A percentile compares a stretch with the other conserved stretches of the same genome.
These are phyloP conservation scores for Rotaria magnacalcarata DNA, from an alignment of 2,888 invertebrate species.

Conservation along the genomic window DNA sequence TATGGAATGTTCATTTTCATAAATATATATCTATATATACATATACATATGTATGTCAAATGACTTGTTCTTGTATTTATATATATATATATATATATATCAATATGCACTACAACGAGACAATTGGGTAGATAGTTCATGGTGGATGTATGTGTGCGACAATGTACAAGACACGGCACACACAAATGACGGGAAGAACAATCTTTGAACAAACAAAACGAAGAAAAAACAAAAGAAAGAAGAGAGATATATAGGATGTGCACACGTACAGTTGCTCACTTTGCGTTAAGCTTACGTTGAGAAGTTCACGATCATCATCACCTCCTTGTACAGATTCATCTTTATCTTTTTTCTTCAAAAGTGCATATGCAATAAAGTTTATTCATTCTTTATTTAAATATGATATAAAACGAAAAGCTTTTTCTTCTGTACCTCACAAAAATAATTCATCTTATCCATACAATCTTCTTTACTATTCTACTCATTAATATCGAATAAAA, in stretches of 20 bases:
- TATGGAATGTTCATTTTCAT: not conserved
- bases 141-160: not conserved
- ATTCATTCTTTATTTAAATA: conserved; percentile 19
- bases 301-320: conserved; percentile 21
- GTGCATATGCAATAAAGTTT: not conserved
- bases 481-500: not conserved
- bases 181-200: conserved; percentile 7
- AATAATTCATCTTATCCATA: not conserved
- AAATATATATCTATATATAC: not conserved
- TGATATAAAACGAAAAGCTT: not conserved
- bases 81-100: not conserved
- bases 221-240: not conserved
- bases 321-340: not conserved
- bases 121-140: not conserved
- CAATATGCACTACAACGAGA: not conserved
- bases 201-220: conserved; percentile 23
- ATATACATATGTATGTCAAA: not conserved
- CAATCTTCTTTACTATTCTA: not conserved
- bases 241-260: not conserved
- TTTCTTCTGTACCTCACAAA: not conserved
- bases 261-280: conserved; percentile 5
- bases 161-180: not conserved
- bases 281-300: conserved; percentile 2
- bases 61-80: not conserved
- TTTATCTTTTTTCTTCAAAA: not conserved